Base-by-base conservation (phyloP, 2,797 vertebrate species). In the Scleropages formosus region DNA sequence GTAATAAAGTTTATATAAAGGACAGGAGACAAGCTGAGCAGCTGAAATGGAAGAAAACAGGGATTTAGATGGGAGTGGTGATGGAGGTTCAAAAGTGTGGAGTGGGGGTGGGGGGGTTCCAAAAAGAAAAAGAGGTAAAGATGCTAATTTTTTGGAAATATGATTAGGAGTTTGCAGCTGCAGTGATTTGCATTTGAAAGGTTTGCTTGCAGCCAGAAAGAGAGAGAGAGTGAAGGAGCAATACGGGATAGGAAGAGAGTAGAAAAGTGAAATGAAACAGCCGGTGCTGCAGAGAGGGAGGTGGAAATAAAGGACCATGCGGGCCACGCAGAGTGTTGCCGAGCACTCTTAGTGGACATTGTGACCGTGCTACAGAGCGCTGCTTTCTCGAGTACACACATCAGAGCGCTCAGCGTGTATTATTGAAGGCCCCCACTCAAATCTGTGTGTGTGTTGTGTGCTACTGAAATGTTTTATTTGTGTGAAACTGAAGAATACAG, bases 201-300 rank as follows among this genome's bases (percentile, higher is more conserved):
- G 64, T 31, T 67, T 67, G 9, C 63, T 51, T 11, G 26, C 20
- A 75, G 56, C 39, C 31, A 16, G 66, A 20, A 53, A 74, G 75
- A 82, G 27, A 67, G 44, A 58, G 53, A 24, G 49, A 47, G 44
- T 26, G 7, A 18, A n/a, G n/a, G n/a, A 26, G 22, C 77, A 20
- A 76, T 84, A 86, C 75, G 78, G 82, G 83, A 86, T 79, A 80
- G 82, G 62, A 70, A 71, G 26, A 49, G 75, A 46, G 60, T 39
- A 65, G 15, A 76, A 75, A 70, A 67, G 62, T 46, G 31, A 51
- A 61, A 72, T 53, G 73, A 62, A 44, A 72, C 47, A 58, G 46
- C 68, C 13, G 4, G 56, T 44, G 76, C 22, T n/a, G n/a, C n/a
- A n/a, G 27, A 60, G 24, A 16, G 60, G n/a, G 39, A 1, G 58